Conservation (phyloP, 2,113 vertebrate genomes). For the Glareola pratincola region DNA sequence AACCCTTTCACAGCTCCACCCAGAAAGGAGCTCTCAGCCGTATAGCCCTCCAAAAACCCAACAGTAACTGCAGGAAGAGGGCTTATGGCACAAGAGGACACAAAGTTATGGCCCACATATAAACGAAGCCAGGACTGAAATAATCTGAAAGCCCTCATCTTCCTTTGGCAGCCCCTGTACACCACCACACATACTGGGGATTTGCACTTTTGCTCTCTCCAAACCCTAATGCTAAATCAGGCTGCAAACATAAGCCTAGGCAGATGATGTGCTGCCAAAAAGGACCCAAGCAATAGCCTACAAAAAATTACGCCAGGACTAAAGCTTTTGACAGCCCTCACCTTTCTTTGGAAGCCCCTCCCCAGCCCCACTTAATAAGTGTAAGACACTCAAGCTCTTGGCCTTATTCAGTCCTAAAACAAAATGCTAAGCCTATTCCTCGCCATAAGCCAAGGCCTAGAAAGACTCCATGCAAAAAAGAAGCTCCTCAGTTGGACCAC, state of each 20-base stretch:
- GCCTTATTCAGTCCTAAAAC: background rate
- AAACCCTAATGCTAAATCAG: background rate
- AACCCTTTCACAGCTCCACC: background rate
- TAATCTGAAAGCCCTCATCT: background rate
- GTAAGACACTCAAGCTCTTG: background rate
- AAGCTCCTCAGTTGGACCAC: background rate
- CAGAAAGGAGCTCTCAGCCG: background rate
- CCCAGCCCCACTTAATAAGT: background rate
- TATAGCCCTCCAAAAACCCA: background rate
- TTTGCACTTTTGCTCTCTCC: background rate
- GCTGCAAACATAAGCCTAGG: accelerated
- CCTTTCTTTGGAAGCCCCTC: background rate
- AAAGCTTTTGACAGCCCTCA: background rate
- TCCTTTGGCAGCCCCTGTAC: background rate
- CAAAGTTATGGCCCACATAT: background rate
- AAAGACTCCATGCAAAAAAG: background rate
- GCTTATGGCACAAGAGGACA: background rate
- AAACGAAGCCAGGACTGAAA: background rate
- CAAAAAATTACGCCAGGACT: background rate
- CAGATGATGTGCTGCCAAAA: background rate
- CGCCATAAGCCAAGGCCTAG: background rate
- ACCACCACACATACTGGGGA: background rate
- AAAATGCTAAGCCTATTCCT: background rate
- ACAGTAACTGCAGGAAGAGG: background rate
- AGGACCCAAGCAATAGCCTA: background rate